A percentile compares a stretch with the other conserved stretches of the same genome.
Evolutionary conservation across 1,140 invertebrate genomes (phyloP).

Genomic region (Drosophila lacertosa): DNA sequence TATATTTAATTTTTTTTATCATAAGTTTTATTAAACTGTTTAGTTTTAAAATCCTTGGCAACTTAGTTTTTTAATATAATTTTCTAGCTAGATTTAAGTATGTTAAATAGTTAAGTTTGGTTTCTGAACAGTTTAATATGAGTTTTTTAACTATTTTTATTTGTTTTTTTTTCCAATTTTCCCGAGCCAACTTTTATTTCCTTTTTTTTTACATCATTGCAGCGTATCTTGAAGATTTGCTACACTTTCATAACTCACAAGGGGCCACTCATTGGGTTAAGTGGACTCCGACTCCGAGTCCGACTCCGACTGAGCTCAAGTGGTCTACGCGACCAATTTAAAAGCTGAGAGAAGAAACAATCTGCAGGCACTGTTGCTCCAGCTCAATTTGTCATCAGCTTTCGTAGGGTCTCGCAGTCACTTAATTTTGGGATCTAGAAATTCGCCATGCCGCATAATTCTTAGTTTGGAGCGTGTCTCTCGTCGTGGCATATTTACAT

Average conservation of each 20-base stretch:
- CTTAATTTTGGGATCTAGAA: conserved; percentile 55
- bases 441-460: conserved; percentile 72
- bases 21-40: too few relatives aligned
- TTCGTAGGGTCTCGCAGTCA: conserved; percentile 44
- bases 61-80: too few relatives aligned
- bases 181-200: conserved; percentile 11
- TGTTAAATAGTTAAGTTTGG: too few relatives aligned
- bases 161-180: not conserved
- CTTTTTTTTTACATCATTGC: conserved; percentile 1
- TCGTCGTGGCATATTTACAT: conserved; percentile 55
- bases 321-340: conserved; percentile 74
- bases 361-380: conserved; percentile 37
- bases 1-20: too few relatives aligned
- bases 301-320: conserved; percentile 56
- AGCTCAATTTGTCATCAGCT: conserved; percentile 75
- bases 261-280: conserved; percentile 50
- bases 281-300: conserved; percentile 38
- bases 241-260: conserved; percentile 44
- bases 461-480: conserved; percentile 35
- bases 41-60: too few relatives aligned
- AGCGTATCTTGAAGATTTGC: conserved; percentile 24
- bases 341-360: conserved; percentile 23
- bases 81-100: too few relatives aligned
- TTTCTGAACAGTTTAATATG: not conserved
- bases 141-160: too few relatives aligned